Base-by-base conservation (phyloP, 2,888 invertebrate genomes). In the Polietes domitor region DNA sequence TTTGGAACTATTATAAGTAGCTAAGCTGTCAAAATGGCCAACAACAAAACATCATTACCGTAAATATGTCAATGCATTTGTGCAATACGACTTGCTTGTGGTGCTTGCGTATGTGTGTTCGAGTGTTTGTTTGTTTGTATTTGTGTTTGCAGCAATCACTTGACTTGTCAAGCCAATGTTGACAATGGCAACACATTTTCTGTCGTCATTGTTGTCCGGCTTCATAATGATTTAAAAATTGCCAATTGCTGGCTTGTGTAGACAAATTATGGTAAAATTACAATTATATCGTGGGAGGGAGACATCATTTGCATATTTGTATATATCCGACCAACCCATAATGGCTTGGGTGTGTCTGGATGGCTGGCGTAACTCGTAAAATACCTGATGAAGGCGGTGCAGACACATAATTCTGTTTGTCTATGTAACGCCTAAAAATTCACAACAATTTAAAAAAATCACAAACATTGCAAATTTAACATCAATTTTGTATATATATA, bases 371-470 rank as follows among this genome's bases (percentile, higher is more conserved):
- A 28, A 28, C 61, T 28, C 61, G 19, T 65, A 65, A 58, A 55
- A 41, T 73, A 83, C 68, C 74, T 53, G 50, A 53, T 37, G 75
- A 74, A 77, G 83, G 83, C 80, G 80, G 72, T 77, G 37, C 83
- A 74, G 17, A 50, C 68, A 43, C 77, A 80, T 77, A 77, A 83
- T 80, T 83, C 72, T 65, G 19, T 41, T 63, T 58, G 70, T 41
- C 12, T 21, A 21, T 37, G 80, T 63, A 77, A 83, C 80, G 83
- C 80, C 83, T 75, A 17, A 9, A 19, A 21, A 53, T 53, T 53
- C 3, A 9, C 47, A 15, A 47, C 3, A 47, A 47, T n/a, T n/a
- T n/a, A n/a, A n/a, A n/a, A n/a, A n/a, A n/a, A n/a, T n/a, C n/a
- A n/a, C n/a, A n/a, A n/a, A n/a, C n/a, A n/a, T n/a, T n/a, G n/a